Base-by-base conservation (phyloP, 1,140 invertebrate species). In the Bombus waltoni region DNA sequence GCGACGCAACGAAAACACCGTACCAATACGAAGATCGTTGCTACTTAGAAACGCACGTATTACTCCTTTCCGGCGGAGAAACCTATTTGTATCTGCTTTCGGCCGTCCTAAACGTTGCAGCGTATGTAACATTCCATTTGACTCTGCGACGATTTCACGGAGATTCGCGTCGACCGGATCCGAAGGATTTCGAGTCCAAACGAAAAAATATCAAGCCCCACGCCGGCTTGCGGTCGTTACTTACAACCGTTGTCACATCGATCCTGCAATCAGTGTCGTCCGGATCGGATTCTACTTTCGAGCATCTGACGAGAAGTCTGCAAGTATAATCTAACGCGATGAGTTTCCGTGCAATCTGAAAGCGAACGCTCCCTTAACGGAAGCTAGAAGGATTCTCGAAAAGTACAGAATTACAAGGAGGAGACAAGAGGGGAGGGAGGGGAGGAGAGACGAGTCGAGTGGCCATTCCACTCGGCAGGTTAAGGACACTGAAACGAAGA, bases 401-500 rank as follows among this genome's bases (percentile, higher is more conserved):
- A 85, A 85, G 77, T 85, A 85, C 76, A 84, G 75, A 87, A 84
- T 80, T 70, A 71, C 66, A 18, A 68, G 71, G 18, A 40, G 35
- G 15, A 47, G 10, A 57, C 32, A 32, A 70, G 32, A 72, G 42
- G 38, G 40, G 44, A 11, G 15, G 13, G 25, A 42, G 62, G 59
- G 40, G n/a, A 40, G 68, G 44, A 28, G 68, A 74, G 57, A 35
- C 10, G 13, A 80, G 70, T 79, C 57, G 88, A 86, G 74, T 62
- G 74, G 70, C 84, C 74, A 90, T 91, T 92, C 84, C 87, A 88
- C 88, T 87, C 32, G 81, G 77, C 83, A 66, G 84, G 83, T 90
- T 89, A 88, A 92, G 91, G 91, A 90, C 90, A 89, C 72, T 87
- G 88, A 88, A 87, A 87, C 77, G 71, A 62, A 81, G 84, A 79